A percentile compares a stretch with the other conserved stretches of the same genome.
Conservation (phyloP, 2,113 vertebrate species). For the Rhea americana region DNA sequence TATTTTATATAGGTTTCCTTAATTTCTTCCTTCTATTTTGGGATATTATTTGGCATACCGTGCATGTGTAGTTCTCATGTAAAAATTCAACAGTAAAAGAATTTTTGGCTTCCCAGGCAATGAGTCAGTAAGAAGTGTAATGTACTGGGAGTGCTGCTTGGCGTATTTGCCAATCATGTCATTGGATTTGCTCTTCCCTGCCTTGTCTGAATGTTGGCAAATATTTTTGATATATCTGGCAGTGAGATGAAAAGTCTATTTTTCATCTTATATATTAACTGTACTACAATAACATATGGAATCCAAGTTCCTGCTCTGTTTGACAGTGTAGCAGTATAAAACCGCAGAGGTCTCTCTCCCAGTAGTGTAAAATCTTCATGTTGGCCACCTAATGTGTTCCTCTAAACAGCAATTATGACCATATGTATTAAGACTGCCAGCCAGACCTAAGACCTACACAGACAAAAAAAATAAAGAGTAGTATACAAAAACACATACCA, state of each 20-base stretch:
- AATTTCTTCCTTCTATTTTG: not conserved
- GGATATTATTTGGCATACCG: not conserved
- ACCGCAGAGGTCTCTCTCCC: not conserved
- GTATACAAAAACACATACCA: not conserved
- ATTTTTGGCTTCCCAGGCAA: not conserved
- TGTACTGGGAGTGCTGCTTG: not conserved
- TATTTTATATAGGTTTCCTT: not conserved
- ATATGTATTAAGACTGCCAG: not conserved
- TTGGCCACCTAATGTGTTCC: not conserved
- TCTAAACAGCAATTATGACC: not conserved
- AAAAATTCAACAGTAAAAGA: not conserved
- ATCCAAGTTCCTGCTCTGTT: not conserved
- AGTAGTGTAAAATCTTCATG: not conserved
- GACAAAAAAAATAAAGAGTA: not conserved
- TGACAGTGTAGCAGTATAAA: not conserved
- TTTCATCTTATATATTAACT: not conserved
- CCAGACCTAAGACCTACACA: not conserved
- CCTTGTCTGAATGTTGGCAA: not conserved
- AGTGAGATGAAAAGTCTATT: not conserved
- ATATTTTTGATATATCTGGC: not conserved
- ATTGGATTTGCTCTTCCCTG: not conserved
- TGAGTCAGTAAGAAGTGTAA: not conserved
- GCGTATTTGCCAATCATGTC: not conserved
- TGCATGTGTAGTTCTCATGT: not conserved
- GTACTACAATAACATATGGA: not conserved